Percentiles rank a stretch among this genome's conserved stretches.
Conservation (phyloP, 2,888 invertebrate species). For the Polydrusus pterygomalis region DNA sequence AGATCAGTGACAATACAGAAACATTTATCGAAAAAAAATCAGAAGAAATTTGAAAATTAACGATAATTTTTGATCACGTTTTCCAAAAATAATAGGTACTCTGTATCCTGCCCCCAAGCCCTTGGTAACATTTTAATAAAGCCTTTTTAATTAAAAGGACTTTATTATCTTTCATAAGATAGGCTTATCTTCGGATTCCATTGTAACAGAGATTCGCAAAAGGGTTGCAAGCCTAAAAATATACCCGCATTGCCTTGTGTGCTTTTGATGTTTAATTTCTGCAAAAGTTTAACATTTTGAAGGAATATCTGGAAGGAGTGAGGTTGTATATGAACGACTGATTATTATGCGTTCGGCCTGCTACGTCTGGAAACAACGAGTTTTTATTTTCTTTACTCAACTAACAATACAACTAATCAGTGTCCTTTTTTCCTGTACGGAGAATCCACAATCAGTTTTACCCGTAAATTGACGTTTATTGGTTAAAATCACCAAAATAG, state of each 20-base stretch:
- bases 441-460: too few relatives aligned
- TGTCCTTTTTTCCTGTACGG: too few relatives aligned
- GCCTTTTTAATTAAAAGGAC: constrained; percentile 20
- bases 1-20: too few relatives aligned
- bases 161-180: constrained; percentile 23
- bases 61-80: too few relatives aligned
- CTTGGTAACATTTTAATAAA: not conserved
- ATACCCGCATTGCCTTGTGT: not conserved
- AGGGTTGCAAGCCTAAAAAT: not conserved
- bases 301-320: not conserved
- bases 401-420: too few relatives aligned
- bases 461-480: too few relatives aligned
- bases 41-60: too few relatives aligned
- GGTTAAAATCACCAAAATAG: too few relatives aligned
- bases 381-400: too few relatives aligned
- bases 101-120: not conserved
- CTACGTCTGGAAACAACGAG: too few relatives aligned
- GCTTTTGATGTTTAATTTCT: not conserved
- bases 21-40: too few relatives aligned
- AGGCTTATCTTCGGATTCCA: constrained; percentile 12
- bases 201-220: not conserved
- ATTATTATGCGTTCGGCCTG: too few relatives aligned
- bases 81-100: not conserved
- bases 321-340: not conserved
- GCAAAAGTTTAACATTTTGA: not conserved